These are phyloP conservation scores for Muscicapa striata DNA, from an alignment of 2,797 vertebrate species.

Conservation along the genomic window DNA sequence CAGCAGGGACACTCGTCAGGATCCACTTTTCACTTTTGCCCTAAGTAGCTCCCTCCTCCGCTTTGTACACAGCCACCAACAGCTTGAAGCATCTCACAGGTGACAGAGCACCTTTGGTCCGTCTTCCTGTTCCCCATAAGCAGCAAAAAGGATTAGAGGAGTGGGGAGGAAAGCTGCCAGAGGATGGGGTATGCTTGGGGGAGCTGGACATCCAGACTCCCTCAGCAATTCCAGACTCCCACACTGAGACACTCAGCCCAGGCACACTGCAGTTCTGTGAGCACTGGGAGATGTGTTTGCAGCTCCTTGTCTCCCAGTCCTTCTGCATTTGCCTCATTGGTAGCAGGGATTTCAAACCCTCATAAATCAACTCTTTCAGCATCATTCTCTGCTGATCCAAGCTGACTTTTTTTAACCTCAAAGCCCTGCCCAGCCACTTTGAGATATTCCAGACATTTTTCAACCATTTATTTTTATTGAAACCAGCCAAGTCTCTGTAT, in stretches of 20 bases:
- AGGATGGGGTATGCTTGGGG: neutral
- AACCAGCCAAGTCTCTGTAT: slow-evolving; percentile 64
- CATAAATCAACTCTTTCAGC: slow-evolving; percentile 54
- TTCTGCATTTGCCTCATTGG: slow-evolving; percentile 21
- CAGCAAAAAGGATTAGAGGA: neutral
- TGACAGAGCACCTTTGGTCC: neutral
- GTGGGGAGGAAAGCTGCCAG: neutral
- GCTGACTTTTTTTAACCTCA: slow-evolving; percentile 49
- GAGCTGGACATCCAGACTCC: neutral
- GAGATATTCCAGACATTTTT: slow-evolving; percentile 68
- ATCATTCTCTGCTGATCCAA: slow-evolving; percentile 56
- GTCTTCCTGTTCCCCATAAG: neutral
- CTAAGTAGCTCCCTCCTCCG: neutral
- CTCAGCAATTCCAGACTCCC: neutral
- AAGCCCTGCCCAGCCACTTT: neutral
- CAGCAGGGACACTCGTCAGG: neutral
- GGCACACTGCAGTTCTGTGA: neutral
- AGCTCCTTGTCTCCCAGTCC: neutral
- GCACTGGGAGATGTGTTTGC: neutral
- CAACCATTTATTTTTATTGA: slow-evolving; percentile 66
- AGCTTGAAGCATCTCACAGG: neutral
- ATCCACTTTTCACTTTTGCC: neutral
- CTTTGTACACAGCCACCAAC: neutral
- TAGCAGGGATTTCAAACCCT: slow-evolving; percentile 25
- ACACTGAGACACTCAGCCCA: neutral